These are phyloP conservation scores for Lasioglossum albipes DNA, from an alignment of 1,140 invertebrate genomes.

Conservation along the genomic window DNA sequence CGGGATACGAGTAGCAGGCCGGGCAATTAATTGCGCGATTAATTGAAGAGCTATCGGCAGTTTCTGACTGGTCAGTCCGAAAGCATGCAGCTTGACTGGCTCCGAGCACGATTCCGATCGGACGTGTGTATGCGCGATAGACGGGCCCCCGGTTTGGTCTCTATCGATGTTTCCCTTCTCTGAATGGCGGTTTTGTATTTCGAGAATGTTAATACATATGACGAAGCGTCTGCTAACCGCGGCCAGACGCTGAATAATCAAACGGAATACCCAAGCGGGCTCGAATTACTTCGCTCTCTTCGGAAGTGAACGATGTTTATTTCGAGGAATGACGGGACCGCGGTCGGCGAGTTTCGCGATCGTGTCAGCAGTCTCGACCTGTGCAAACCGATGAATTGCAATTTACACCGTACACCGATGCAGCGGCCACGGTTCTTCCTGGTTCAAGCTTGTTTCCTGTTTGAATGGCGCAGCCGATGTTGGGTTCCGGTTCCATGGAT, in stretches of 20 bases:
- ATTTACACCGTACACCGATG: background rate
- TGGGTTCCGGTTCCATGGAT: too few species aligned
- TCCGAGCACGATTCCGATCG: background rate
- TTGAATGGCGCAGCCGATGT: too few species aligned
- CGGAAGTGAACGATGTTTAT: constrained; percentile 41
- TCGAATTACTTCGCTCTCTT: constrained; percentile 49
- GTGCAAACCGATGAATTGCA: constrained; percentile 1
- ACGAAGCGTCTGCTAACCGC: constrained; percentile 49
- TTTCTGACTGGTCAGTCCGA: constrained; percentile 2
- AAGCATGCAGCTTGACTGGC: background rate
- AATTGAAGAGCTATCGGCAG: background rate
- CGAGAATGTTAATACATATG: constrained; percentile 44
- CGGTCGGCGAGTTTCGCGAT: constrained; percentile 25
- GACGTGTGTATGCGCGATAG: constrained; percentile 19
- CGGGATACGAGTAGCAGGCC: background rate
- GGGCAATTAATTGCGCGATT: background rate
- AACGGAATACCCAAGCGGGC: constrained; percentile 45
- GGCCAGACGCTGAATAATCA: constrained; percentile 67
- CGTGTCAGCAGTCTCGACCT: constrained; percentile 48
- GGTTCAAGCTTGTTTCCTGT: too few species aligned
- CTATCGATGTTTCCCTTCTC: constrained; percentile 43
- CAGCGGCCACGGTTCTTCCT: background rate
- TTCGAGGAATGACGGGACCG: constrained; percentile 21
- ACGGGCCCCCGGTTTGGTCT: background rate
- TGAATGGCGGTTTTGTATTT: constrained; percentile 52